These are phyloP conservation scores for Ennomos fuscantarius DNA, from an alignment of 2,888 invertebrate species.

Conservation along the genomic window DNA sequence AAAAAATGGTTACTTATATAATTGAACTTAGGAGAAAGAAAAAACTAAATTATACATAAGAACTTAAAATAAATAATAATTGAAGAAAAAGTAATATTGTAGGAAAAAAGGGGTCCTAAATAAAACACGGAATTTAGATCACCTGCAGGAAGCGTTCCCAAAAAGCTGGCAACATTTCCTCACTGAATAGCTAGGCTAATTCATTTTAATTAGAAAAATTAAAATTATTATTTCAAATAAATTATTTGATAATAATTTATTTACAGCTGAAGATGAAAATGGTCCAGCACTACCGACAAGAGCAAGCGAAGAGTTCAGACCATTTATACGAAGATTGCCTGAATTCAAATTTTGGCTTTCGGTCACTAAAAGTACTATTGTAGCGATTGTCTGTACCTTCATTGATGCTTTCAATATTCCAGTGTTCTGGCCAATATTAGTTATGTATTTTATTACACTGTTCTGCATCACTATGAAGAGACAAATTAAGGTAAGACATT, in stretches of 20 bases:
- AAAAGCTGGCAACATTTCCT: no score
- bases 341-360: slow-evolving; percentile 99
- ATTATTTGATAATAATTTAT: background rate
- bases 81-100: no score
- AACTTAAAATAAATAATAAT: no score
- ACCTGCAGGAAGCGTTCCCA: no score
- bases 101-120: no score
- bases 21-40: no score
- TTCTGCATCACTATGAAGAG: slow-evolving; percentile 99
- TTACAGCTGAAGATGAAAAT: slow-evolving; percentile 86
- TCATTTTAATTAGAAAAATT: no score
- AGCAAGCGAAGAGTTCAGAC: slow-evolving; percentile 98
- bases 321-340: slow-evolving; percentile 97
- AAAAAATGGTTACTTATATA: no score
- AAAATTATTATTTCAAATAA: no score
- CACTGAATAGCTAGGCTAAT: no score
- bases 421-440: slow-evolving; percentile 99
- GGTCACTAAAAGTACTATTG: slow-evolving; percentile 95
- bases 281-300: slow-evolving; percentile 98
- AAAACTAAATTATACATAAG: no score
- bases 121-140: no score
- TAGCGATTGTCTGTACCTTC: slow-evolving; percentile 96
- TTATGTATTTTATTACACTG: slow-evolving; percentile 99
- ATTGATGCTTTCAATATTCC: slow-evolving; percentile 99
- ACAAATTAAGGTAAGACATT: slow-evolving; percentile 95